phyloP scores from a whole-genome alignment of 92 coral and sea anemone genomes.

The Pocillopora grandis region DNA sequence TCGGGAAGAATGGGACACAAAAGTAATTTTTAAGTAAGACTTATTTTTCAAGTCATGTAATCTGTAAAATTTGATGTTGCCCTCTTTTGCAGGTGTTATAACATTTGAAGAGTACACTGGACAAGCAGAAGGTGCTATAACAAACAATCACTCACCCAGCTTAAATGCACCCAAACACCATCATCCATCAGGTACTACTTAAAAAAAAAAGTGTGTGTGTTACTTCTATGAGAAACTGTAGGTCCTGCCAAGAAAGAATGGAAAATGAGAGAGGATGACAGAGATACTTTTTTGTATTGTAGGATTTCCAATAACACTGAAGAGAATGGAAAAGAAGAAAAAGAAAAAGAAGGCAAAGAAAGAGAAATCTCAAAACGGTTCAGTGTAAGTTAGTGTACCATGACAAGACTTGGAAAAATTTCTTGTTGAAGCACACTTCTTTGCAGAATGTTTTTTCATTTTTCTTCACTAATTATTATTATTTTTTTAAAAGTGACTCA shows the following conservation, averaged over 20 bases:
- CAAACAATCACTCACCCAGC: slow-evolving; percentile 75
- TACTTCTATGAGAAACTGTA: neutral
- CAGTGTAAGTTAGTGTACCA: slow-evolving; percentile 65
- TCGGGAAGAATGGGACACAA: too few relatives aligned
- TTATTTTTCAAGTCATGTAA: neutral
- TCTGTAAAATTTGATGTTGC: neutral
- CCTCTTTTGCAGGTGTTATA: slow-evolving; percentile 65
- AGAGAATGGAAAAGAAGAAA: slow-evolving; percentile 80
- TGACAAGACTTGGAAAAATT: neutral
- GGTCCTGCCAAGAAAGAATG: too few relatives aligned
- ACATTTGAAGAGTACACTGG: slow-evolving; percentile 89
- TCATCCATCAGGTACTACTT: slow-evolving; percentile 26
- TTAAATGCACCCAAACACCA: slow-evolving; percentile 41
- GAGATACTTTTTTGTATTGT: slow-evolving; percentile 9
- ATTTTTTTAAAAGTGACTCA: slow-evolving; percentile 62
- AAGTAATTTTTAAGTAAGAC: too few relatives aligned
- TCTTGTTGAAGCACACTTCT: neutral
- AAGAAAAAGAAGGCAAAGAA: slow-evolving; percentile 79
- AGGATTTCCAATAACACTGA: slow-evolving; percentile 71
- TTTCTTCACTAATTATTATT: neutral
- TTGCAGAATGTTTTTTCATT: neutral
- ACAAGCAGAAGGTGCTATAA: slow-evolving; percentile 59
- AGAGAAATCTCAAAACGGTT: slow-evolving; percentile 84
- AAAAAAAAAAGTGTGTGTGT: neutral
- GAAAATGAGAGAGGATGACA: neutral